Base-by-base conservation (phyloP, 2,888 invertebrate genomes). In the Synergus gifuensis region DNA sequence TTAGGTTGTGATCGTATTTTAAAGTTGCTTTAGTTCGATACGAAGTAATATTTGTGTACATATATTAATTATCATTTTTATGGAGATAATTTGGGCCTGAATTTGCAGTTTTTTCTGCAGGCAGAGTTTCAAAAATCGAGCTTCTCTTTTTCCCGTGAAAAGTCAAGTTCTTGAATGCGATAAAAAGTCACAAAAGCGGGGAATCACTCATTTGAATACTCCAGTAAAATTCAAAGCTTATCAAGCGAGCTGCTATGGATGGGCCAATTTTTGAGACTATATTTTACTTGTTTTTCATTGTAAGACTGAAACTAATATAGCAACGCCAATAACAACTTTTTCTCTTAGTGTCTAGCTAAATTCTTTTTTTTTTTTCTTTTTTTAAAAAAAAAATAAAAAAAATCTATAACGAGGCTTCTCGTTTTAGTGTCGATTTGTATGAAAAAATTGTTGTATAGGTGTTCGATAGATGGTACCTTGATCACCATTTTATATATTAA, bases 1-100 rank as follows among this genome's bases (percentile, higher is more conserved):
- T 87, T 90, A 90, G 91, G 91, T 91, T 91, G 91, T 90, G 91
- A 91, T 85, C 90, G 89, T 87, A 86, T 87, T 89, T 87, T 85
- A 86, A 87, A 84, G 83, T 87, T 83, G 87, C 82, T 86, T 88
- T 89, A 83, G 86, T 85, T 87, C 84, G 82, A 85, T 83, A 85
- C 82, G 85, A 87, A 87, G 83, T 85, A 88, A 88, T 83, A 84
- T 86, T 88, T 89, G 85, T 88, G 88, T 88, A 89, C 85, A 86
- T 86, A 85, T 86, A 85, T 80, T 84, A 85, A 85, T 83, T 86
- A 86, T 73, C 5, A 73, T 73, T 73, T 73, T 54, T 54, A 36
- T 11, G 54, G 49, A 40, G 8, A 46, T 67, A 18, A 44, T 73
- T 73, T 73, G 73, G 36, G 16, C 36, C 54, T 73, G 54, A 36